phyloP scores from a whole-genome alignment of 2,113 vertebrate genomes.

The Syrmaticus mikado region DNA sequence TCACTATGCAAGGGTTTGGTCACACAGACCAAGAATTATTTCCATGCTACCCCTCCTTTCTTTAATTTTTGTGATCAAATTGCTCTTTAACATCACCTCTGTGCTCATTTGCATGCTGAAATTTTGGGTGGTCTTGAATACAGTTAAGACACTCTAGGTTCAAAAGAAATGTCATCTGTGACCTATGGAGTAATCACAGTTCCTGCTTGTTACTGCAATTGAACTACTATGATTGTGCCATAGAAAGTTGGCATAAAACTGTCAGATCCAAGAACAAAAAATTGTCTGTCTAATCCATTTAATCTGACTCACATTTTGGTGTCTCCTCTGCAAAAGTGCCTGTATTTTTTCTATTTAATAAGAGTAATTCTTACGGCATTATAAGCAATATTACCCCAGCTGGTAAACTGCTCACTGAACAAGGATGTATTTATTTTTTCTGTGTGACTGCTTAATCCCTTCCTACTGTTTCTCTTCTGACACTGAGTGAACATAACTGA shows the following conservation, averaged over 20 bases:
- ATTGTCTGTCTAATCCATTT: not conserved
- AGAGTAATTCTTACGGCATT: conserved; percentile 9
- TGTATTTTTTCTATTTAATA: not conserved
- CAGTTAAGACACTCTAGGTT: not conserved
- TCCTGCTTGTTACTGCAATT: not conserved
- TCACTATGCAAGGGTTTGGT: not conserved
- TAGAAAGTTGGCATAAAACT: not conserved
- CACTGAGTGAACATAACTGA: conserved; percentile 9
- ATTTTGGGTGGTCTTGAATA: not conserved
- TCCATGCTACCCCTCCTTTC: not conserved
- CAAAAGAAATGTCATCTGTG: not conserved
- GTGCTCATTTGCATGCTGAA: not conserved
- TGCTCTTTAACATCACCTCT: not conserved
- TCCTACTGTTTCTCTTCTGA: not conserved
- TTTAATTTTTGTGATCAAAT: not conserved
- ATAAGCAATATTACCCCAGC: not conserved
- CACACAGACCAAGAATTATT: not conserved
- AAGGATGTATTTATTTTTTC: conserved; percentile 26
- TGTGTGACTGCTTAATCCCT: conserved; percentile 1
- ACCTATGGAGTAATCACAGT: not conserved
- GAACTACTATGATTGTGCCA: not conserved
- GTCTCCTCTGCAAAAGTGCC: not conserved
- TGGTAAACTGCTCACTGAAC: conserved; percentile 2
- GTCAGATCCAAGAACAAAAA: not conserved
- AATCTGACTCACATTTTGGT: not conserved